Evolutionary conservation across 2,113 vertebrate species (phyloP).

Genomic region (Tragelaphus imberbis): DNA sequence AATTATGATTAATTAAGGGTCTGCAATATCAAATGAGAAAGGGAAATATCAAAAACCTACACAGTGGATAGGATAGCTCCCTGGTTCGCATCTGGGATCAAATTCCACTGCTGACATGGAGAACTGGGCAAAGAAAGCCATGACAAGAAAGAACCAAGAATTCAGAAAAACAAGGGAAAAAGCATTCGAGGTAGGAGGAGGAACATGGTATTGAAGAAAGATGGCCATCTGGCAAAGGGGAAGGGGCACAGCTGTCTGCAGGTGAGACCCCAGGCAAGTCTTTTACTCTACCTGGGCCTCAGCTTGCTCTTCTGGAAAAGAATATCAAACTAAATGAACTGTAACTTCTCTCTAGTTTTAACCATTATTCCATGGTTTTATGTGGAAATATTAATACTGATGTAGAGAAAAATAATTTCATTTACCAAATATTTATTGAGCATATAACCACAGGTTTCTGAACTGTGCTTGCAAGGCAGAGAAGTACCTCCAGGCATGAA

Average conservation of each 20-base stretch:
- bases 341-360: not conserved
- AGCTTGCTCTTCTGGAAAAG: not conserved
- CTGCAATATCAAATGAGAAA: not conserved
- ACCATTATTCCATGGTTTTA: not conserved
- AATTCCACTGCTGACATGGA: conserved; percentile 71
- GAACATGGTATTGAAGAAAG: conserved; percentile 5
- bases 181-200: conserved; percentile 52
- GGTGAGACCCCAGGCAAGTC: not conserved
- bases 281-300: not conserved
- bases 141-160: conserved; percentile 74
- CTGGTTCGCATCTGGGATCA: conserved; percentile 87
- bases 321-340: not conserved
- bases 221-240: not conserved
- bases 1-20: not conserved
- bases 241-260: not conserved
- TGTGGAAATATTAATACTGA: not conserved
- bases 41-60: conserved; percentile 37
- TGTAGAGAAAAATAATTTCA: not conserved
- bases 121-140: conserved; percentile 87
- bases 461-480: not conserved
- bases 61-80: conserved; percentile 78
- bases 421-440: not conserved
- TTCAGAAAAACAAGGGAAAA: conserved; percentile 68
- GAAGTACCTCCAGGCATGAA: not conserved
- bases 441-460: not conserved